Base-by-base conservation (phyloP, 2,888 invertebrate species). In the Zygogramma bicolorata region DNA sequence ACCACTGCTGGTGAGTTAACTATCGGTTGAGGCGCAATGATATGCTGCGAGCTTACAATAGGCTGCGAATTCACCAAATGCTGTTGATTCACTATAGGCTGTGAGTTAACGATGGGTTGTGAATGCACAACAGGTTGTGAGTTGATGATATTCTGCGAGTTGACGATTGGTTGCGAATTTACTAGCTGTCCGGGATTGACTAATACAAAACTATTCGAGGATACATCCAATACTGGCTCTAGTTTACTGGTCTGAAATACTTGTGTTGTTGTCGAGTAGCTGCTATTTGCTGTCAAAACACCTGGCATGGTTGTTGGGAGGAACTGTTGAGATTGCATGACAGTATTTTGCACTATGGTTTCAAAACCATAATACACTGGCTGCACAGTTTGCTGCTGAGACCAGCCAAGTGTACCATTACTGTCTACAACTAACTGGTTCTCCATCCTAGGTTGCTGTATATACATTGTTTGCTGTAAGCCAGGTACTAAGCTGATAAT, bases 321-420 rank as follows among this genome's bases (percentile, higher is more conserved):
- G 83, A 95, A 94, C 83, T 95, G 95, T 83, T 94, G 94, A 22
- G 95, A 95, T n/a, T 94, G 94, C 95, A 95, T 95, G 0, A 95
- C 94, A 3, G 95, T 95, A 82, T 95, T 95, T 85, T 95, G 95
- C 2, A 95, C 95, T 67, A 95, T 95, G 0, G 95, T 95, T 87
- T 95, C 95, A 75, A 95, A 88, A 0, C 95, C 95, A 80, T 95
- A 95, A 81, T 94, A 94, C 81, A 95, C 92, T 1, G 92, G 89
- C 53, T 91, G 85, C 29, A 79, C 79, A 10, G 80, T 76, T 3
- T 91, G 89, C 53, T 90, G 84, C 65, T 79, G 81, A 29, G 81
- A 73, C 86, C 86, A 87, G 58, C 85, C 82, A 71, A 87, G 80
- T 5, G 86, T 84, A 22, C 87, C 87, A 68, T 85, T 87, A 73